Conservation (phyloP, 1,140 invertebrate species). For the Micrasema longulum region DNA sequence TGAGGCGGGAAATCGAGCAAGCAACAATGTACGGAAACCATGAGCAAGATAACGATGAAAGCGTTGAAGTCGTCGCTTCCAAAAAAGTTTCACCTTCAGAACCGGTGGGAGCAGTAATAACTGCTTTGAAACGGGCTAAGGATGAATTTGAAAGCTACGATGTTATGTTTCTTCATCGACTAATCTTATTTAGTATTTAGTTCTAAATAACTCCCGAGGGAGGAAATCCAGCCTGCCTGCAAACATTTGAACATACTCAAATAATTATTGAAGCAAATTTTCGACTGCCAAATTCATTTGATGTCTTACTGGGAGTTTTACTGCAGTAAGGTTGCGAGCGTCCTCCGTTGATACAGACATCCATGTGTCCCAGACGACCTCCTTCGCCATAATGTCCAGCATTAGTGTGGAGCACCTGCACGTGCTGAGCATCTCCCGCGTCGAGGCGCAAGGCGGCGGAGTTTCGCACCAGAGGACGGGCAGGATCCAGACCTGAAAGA, state of each 20-base stretch:
- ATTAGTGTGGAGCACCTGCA: slow-evolving; percentile 82
- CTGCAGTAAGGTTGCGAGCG: slow-evolving; percentile 78
- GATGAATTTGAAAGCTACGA: too few relatives aligned
- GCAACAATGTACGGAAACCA: slow-evolving; percentile 8
- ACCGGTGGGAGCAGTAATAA: too few relatives aligned
- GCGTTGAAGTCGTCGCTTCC: background rate
- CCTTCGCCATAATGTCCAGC: slow-evolving; percentile 80
- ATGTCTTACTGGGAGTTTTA: slow-evolving; percentile 74
- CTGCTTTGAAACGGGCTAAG: too few relatives aligned
- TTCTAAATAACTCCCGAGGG: too few relatives aligned
- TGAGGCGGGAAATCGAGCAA: background rate
- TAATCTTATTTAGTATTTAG: too few relatives aligned
- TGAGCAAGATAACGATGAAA: slow-evolving; percentile 4
- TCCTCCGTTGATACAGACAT: slow-evolving; percentile 83
- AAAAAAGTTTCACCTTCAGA: slow-evolving; percentile 8
- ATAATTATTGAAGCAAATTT: too few relatives aligned
- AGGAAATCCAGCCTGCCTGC: too few relatives aligned
- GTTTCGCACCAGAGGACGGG: slow-evolving; percentile 75
- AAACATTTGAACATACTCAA: too few relatives aligned
- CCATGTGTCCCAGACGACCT: slow-evolving; percentile 76
- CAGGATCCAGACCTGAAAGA: slow-evolving; percentile 75
- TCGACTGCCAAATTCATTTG: too few relatives aligned
- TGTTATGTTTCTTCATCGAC: too few relatives aligned
- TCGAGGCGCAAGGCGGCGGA: slow-evolving; percentile 73
- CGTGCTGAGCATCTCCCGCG: slow-evolving; percentile 77